phyloP scores from a whole-genome alignment of 2,797 vertebrate species.

The Danio kyathit region DNA sequence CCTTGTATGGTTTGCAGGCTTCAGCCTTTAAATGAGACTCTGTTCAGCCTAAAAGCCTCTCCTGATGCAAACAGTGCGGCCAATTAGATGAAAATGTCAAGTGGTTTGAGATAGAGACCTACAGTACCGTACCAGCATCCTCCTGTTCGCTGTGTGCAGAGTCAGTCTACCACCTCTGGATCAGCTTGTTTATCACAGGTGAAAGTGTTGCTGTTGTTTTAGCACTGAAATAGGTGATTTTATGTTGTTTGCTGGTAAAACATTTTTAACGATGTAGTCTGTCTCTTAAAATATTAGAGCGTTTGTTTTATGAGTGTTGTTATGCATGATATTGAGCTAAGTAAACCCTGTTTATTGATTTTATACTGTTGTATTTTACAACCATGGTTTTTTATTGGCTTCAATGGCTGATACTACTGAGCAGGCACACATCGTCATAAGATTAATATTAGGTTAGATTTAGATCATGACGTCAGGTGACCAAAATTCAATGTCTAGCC shows the following conservation, averaged over 20 bases:
- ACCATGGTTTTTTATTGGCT: too few species aligned
- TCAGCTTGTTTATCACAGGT: neutral
- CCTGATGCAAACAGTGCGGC: constrained; percentile 33
- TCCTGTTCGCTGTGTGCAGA: constrained; percentile 13
- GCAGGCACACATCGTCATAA: too few species aligned
- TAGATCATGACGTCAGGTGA: too few species aligned
- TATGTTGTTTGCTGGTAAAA: neutral
- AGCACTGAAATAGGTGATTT: neutral
- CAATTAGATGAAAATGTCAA: constrained; percentile 61
- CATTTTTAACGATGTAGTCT: neutral
- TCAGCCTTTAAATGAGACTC: constrained; percentile 29
- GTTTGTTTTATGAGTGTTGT: neutral
- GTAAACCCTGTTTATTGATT: too few species aligned
- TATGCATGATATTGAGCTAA: too few species aligned
- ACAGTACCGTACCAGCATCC: neutral
- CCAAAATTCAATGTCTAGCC: too few species aligned
- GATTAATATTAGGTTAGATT: too few species aligned
- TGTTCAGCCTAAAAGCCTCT: constrained; percentile 54
- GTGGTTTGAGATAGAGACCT: constrained; percentile 50
- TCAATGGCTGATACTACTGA: too few species aligned
- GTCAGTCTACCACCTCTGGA: neutral
- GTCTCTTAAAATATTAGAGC: neutral
- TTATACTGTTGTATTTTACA: too few species aligned
- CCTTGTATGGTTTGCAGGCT: constrained; percentile 43
- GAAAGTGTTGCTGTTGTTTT: neutral